These are phyloP conservation scores for Deilephila elpenor DNA, from an alignment of 2,888 invertebrate genomes.

Conservation along the genomic window DNA sequence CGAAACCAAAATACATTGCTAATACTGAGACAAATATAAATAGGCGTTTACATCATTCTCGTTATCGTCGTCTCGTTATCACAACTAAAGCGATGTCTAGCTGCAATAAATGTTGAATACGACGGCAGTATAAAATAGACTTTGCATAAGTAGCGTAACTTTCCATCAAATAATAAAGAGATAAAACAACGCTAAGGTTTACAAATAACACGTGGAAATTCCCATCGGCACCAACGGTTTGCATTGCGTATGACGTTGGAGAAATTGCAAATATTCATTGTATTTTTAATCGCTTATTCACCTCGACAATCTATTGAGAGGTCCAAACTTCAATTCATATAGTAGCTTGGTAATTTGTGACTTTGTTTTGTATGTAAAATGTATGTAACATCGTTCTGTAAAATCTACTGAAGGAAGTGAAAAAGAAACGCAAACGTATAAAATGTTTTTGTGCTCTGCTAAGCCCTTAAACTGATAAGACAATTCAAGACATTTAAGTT, in stretches of 20 bases:
- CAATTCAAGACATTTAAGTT: too few relatives aligned
- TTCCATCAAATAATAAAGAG: constrained; percentile 21
- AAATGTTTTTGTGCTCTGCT: too few relatives aligned
- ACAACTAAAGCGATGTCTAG: neutral
- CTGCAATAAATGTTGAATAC: constrained; percentile 11
- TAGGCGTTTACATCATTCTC: constrained; percentile 5
- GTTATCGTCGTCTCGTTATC: neutral
- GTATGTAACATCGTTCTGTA: too few relatives aligned
- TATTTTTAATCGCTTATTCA: constrained; percentile 6
- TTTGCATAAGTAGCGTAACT: constrained; percentile 1
- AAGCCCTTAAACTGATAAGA: too few relatives aligned
- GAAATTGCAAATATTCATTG: neutral
- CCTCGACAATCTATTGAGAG: neutral
- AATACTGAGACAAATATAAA: neutral
- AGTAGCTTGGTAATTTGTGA: too few relatives aligned
- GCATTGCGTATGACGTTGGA: neutral
- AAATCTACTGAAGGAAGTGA: too few relatives aligned
- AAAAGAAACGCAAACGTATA: too few relatives aligned
- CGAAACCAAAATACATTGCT: neutral
- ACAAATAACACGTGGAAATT: constrained; percentile 17
- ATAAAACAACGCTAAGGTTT: constrained; percentile 10
- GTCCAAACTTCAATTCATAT: neutral
- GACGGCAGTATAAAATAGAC: neutral
- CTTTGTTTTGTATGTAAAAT: too few relatives aligned
- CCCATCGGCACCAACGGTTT: neutral